Evolutionary conservation across 1,140 invertebrate genomes (phyloP).

Genomic region (Brachionus rotundiformis): DNA sequence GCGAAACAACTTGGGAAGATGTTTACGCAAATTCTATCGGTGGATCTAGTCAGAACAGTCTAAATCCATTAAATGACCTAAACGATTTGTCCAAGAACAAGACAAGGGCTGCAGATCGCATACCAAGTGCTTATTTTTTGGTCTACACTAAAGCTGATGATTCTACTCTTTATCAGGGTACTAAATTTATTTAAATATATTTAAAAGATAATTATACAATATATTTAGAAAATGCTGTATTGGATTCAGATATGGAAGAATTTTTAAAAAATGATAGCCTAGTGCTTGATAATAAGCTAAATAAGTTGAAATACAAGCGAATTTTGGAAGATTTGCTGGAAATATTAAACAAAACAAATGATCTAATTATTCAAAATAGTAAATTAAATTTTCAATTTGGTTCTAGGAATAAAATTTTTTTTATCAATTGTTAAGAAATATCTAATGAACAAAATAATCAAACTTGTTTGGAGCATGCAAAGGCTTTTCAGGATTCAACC

Average conservation of each 20-base stretch:
- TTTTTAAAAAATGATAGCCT: constrained; percentile 4
- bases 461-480: constrained; percentile 47
- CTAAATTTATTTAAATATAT: neutral
- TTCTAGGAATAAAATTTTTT: neutral
- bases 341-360: constrained; percentile 18
- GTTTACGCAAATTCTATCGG: constrained; percentile 30
- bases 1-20: constrained; percentile 48
- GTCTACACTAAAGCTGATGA: constrained; percentile 42
- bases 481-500: constrained; percentile 37
- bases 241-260: constrained; percentile 8
- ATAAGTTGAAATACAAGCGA: constrained; percentile 13
- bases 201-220: neutral
- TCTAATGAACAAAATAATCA: constrained; percentile 42
- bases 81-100: neutral
- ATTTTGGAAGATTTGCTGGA: constrained; percentile 21
- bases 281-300: neutral
- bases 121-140: constrained; percentile 51
- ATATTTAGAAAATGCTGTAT: neutral
- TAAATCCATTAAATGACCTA: neutral
- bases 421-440: neutral
- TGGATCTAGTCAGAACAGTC: neutral
- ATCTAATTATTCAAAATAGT: constrained; percentile 2
- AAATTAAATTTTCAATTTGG: neutral
- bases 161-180: neutral
- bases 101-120: constrained; percentile 10